Percentiles rank a stretch among this genome's conserved stretches.
Conservation (phyloP, 2,888 invertebrate genomes). For the Keiferia lycopersicella region DNA sequence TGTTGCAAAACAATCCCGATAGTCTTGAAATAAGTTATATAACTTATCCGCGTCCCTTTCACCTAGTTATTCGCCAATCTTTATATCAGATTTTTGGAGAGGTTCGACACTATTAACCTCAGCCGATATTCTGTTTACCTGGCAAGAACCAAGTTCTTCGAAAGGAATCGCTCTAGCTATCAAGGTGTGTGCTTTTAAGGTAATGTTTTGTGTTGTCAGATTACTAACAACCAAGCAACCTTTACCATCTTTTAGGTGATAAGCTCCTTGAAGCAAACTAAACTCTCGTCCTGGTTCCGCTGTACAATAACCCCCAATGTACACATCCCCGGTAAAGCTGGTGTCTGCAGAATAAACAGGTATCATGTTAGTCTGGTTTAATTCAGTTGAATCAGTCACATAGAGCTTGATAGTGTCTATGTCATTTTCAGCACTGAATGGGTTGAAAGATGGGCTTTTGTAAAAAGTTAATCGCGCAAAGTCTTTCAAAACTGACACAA, state of each 20-base stretch:
- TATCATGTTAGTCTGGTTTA: background rate
- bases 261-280: constrained; percentile 28
- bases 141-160: constrained; percentile 19
- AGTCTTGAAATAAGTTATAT: constrained; percentile 26
- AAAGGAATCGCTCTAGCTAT: constrained; percentile 27
- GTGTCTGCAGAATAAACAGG: background rate
- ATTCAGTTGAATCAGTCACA: background rate
- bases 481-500: constrained; percentile 29
- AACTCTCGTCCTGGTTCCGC: constrained; percentile 29
- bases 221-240: constrained; percentile 27
- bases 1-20: constrained; percentile 31
- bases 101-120: constrained; percentile 23
- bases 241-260: constrained; percentile 24
- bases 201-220: constrained; percentile 2
- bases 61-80: constrained; percentile 22
- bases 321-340: constrained; percentile 31
- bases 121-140: constrained; percentile 26
- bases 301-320: constrained; percentile 30
- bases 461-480: constrained; percentile 31
- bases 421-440: background rate
- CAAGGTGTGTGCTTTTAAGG: constrained; percentile 24
- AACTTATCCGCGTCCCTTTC: constrained; percentile 19
- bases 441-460: constrained; percentile 26
- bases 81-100: constrained; percentile 27
- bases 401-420: background rate